These are phyloP conservation scores for Caenorhabditis sp. DNA, from an alignment of 2,888 invertebrate species.

Conservation along the genomic window DNA sequence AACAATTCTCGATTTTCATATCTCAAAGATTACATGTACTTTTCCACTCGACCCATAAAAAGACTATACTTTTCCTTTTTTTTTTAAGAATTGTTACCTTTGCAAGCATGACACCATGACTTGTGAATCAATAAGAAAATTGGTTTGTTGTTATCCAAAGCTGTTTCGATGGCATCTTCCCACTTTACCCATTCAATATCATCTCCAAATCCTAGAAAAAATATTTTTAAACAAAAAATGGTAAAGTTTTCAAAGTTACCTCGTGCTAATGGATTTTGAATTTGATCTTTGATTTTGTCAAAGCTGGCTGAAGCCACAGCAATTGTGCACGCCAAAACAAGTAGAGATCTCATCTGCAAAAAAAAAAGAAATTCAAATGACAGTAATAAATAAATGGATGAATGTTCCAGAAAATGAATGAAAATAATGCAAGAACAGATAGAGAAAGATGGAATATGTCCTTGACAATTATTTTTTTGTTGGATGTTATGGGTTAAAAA, in stretches of 20 bases:
- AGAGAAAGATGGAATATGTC: no score
- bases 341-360: constrained; percentile 45
- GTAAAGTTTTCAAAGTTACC: constrained; percentile 25
- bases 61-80: not conserved
- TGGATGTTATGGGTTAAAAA: no score
- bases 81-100: constrained; percentile 54
- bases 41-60: not conserved
- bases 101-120: constrained; percentile 74
- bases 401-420: no score
- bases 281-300: constrained; percentile 62
- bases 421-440: no score
- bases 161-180: constrained; percentile 70
- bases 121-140: constrained; percentile 74
- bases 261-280: constrained; percentile 65
- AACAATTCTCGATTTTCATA: no score
- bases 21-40: no score
- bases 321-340: constrained; percentile 36
- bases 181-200: constrained; percentile 70
- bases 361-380: not conserved
- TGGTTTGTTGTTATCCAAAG: constrained; percentile 71
- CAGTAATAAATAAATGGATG: no score
- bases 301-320: constrained; percentile 38
- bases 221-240: not conserved
- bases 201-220: constrained; percentile 66
- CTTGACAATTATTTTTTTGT: no score